Evolutionary conservation across 37 sponge, comb jelly and placozoan species (phyloP).

Genomic region (Tethya wilhelma): DNA sequence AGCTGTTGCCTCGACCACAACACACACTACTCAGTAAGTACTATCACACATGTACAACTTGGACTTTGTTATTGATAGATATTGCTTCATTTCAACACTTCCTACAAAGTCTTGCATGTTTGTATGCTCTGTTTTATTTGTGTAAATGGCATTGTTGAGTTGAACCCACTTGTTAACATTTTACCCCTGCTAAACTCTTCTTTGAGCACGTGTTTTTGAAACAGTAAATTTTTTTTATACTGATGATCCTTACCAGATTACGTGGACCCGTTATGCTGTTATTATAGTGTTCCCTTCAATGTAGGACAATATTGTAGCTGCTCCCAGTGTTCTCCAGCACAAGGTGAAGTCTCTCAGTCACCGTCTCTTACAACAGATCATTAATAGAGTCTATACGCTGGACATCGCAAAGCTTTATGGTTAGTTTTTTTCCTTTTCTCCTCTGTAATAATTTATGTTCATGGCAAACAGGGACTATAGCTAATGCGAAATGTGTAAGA

Average conservation of each 20-base stretch:
- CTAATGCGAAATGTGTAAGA: no score
- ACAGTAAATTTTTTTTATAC: no score
- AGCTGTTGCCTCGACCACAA: conserved; percentile 38
- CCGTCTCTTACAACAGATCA: conserved; percentile 31
- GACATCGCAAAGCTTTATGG: not conserved
- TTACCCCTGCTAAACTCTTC: not conserved
- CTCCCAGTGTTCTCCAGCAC: conserved; percentile 57
- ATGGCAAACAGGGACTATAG: no score
- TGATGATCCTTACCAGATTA: no score
- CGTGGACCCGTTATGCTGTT: no score
- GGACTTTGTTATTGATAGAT: no score
- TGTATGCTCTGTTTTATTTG: not conserved
- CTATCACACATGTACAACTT: not conserved
- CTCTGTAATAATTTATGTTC: not conserved
- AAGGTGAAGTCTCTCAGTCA: conserved; percentile 45
- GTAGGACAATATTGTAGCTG: conserved; percentile 37
- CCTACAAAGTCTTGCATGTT: not conserved
- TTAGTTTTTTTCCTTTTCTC: not conserved
- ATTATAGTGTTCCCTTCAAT: no score
- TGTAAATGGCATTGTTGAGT: no score
- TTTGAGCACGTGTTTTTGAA: no score
- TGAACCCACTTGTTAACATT: no score
- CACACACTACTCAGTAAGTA: conserved; percentile 65
- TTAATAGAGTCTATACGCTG: not conserved
- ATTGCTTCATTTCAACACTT: not conserved